Evolutionary conservation across 2,888 invertebrate species (phyloP).

Genomic region (Hybos culiciformis): DNA sequence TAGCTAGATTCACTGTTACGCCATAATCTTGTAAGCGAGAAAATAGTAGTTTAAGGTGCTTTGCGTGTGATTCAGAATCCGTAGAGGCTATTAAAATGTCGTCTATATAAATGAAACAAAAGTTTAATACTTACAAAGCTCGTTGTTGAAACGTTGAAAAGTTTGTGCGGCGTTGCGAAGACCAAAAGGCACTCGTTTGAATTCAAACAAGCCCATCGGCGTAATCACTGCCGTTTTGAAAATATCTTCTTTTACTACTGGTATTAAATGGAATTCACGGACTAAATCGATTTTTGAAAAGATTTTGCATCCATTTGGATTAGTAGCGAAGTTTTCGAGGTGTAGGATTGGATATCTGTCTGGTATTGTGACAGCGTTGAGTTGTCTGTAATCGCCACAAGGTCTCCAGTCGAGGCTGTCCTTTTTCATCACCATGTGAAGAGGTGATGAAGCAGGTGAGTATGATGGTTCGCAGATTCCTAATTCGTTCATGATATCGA

Average conservation of each 20-base stretch:
- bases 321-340: slow-evolving; percentile 1
- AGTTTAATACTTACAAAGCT: neutral
- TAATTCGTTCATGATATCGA: slow-evolving; percentile 3
- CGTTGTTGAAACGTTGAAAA: neutral
- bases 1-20: slow-evolving; percentile 1
- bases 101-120: neutral
- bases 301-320: neutral
- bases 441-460: neutral
- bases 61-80: neutral
- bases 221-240: neutral
- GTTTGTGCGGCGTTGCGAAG: neutral
- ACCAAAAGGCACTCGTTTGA: neutral
- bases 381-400: slow-evolving; percentile 5
- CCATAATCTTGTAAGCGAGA: neutral
- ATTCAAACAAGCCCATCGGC: neutral
- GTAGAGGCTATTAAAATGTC: neutral
- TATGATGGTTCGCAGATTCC: slow-evolving; percentile 6
- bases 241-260: neutral
- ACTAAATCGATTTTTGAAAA: slow-evolving; percentile 5
- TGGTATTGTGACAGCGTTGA: slow-evolving; percentile 4
- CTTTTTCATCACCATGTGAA: slow-evolving; percentile 1
- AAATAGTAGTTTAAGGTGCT: neutral
- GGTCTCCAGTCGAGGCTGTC: slow-evolving; percentile 4
- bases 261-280: neutral
- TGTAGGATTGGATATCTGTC: slow-evolving; percentile 5